phyloP scores from a whole-genome alignment of 2,113 vertebrate species.

The Sorex araneus region DNA sequence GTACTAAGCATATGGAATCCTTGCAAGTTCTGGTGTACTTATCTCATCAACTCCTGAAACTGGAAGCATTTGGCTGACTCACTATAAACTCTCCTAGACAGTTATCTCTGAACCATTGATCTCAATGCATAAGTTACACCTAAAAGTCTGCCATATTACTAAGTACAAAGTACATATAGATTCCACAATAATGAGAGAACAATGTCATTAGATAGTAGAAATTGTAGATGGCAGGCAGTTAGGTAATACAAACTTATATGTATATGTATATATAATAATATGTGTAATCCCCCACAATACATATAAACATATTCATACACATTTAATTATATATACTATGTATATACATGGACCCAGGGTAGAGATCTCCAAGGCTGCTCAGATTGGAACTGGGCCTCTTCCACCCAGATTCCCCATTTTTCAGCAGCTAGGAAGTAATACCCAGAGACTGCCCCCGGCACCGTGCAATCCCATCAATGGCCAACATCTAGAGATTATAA shows the following conservation, averaged over 20 bases:
- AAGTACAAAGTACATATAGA: conserved; percentile 24
- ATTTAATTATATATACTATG: neutral
- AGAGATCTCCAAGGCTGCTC: too few species aligned
- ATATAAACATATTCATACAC: neutral
- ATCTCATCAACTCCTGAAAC: neutral
- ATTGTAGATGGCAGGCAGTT: neutral
- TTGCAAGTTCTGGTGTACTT: neutral
- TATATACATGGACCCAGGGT: too few species aligned
- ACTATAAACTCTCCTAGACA: conserved; percentile 10
- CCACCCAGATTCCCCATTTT: too few species aligned
- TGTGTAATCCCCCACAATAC: too few species aligned
- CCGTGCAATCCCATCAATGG: too few species aligned
- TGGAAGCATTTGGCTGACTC: conserved; percentile 8
- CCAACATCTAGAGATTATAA: too few species aligned
- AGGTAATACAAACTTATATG: conserved; percentile 2
- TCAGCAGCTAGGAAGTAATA: too few species aligned
- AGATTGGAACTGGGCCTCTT: too few species aligned
- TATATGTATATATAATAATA: too few species aligned
- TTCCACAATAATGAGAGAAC: neutral
- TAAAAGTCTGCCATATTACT: conserved; percentile 6
- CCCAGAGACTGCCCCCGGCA: too few species aligned
- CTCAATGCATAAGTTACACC: neutral
- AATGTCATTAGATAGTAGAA: conserved; percentile 29
- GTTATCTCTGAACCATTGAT: neutral
- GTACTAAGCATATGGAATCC: neutral